Base-by-base conservation (phyloP, 2,113 vertebrate genomes). In the Herpetotheres cachinnans region DNA sequence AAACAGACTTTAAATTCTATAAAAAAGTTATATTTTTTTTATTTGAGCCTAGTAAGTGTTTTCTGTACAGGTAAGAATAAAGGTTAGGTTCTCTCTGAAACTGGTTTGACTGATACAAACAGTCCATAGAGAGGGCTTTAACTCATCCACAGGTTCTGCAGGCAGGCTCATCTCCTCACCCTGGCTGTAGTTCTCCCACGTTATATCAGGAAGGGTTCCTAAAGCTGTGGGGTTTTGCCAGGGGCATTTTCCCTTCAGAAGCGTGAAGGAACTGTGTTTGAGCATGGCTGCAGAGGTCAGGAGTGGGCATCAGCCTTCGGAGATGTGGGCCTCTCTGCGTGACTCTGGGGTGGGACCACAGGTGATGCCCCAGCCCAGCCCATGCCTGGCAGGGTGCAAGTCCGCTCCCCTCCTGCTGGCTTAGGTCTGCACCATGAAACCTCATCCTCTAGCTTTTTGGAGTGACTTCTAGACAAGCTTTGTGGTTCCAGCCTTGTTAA, bases 251-350 rank as follows among this genome's bases (percentile, higher is more conserved):
- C 13, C 18, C 19, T 3, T 3, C 8, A 29, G 55, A 49, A 56
- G 6, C 1, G 0, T 0, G 4, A 52, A 16, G 32, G 18, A 67
- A 12, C 2, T 7, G 25, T 8, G 1, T 30, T 16, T 0, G 0
- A 65, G 29, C 27, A 40, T 0, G 2, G 10, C 27, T 46, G 22
- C 4, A 38, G 26, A 17, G 3, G 17, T 47, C 44, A 18, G 19
- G 49, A 13, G 36, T 11, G 6, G 8, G 5, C 1, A 7, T 30
- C 56, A 76, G 38, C 16, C 50, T 20, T 25, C 1, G 0, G 38
- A 32, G 13, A 2, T 1, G 0, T 52, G 20, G 9, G 5, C 9
- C 40, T 81, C 14, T 38, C 34, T 73, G 29, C 13, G 14, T 70
- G 44, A 8, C 26, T 32, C 38, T 13, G 16, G 5, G 7, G 3